Conservation (phyloP, 2,797 vertebrate genomes). For the Argya squamiceps region DNA sequence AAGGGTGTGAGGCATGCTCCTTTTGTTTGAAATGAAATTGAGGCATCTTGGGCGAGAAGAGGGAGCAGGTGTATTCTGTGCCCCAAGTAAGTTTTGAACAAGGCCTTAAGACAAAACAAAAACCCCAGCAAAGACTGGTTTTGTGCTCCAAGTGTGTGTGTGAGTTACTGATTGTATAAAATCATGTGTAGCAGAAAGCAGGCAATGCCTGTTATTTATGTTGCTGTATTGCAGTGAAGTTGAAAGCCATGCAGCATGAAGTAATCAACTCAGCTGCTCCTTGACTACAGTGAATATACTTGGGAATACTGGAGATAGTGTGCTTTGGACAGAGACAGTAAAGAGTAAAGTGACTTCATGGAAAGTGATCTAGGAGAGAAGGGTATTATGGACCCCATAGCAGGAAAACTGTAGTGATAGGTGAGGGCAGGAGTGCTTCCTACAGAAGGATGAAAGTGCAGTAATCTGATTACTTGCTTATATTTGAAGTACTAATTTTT, state of each 20-base stretch:
- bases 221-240: not conserved
- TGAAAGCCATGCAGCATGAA: not conserved
- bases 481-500: not conserved
- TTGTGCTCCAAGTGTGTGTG: not conserved
- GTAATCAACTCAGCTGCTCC: not conserved
- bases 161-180: not conserved
- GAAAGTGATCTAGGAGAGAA: not conserved
- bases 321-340: not conserved
- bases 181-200: not conserved
- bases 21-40: not conserved
- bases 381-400: not conserved
- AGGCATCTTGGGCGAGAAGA: not conserved
- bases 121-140: fast-evolving
- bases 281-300: not conserved
- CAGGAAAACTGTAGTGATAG: not conserved
- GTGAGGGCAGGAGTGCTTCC: not conserved
- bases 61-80: fast-evolving
- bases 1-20: not conserved
- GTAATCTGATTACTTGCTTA: not conserved
- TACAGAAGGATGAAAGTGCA: not conserved
- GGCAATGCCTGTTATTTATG: not conserved
- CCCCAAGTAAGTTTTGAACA: not conserved
- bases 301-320: not conserved
- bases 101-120: not conserved
- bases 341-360: not conserved